Percentiles rank a stretch among this genome's conserved stretches.
Evolutionary conservation across 2,113 vertebrate species (phyloP).

Genomic region (Pollachius pollachius): DNA sequence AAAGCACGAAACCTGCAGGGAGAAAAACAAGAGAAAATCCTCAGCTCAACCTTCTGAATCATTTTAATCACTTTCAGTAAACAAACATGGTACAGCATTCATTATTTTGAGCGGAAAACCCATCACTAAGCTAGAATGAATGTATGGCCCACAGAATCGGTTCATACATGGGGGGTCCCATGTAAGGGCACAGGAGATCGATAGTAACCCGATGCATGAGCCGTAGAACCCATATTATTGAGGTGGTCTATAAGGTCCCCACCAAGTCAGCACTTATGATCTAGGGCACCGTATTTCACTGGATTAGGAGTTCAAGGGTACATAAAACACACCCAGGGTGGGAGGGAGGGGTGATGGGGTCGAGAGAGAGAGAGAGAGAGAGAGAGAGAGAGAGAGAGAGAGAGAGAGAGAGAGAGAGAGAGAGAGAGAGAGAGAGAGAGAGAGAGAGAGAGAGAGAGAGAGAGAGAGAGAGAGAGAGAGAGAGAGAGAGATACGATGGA

Average conservation of each 20-base stretch:
- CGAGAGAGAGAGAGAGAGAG: slow-evolving; percentile 8
- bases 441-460: neutral
- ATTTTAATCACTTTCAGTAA: no score
- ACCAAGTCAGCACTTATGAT: slow-evolving; percentile 48
- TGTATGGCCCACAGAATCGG: no score
- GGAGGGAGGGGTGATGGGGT: slow-evolving; percentile 40
- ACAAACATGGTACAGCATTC: no score
- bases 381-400: neutral
- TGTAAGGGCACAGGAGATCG: no score
- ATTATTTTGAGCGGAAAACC: no score
- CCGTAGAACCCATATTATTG: neutral
- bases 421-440: slow-evolving; percentile 2
- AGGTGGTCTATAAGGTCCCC: slow-evolving; percentile 12
- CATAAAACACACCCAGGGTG: neutral
- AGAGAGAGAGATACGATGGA: neutral
- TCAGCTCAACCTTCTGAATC: no score
- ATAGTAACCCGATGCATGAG: no score
- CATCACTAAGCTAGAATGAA: no score
- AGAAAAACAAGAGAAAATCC: no score
- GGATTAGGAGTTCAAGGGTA: slow-evolving; percentile 33
- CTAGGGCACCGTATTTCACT: slow-evolving; percentile 34
- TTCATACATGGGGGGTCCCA: no score
- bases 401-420: neutral
- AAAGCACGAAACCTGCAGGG: no score
- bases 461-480: neutral